phyloP scores from a whole-genome alignment of 2,113 vertebrate genomes.

The Leucosticte australis region DNA sequence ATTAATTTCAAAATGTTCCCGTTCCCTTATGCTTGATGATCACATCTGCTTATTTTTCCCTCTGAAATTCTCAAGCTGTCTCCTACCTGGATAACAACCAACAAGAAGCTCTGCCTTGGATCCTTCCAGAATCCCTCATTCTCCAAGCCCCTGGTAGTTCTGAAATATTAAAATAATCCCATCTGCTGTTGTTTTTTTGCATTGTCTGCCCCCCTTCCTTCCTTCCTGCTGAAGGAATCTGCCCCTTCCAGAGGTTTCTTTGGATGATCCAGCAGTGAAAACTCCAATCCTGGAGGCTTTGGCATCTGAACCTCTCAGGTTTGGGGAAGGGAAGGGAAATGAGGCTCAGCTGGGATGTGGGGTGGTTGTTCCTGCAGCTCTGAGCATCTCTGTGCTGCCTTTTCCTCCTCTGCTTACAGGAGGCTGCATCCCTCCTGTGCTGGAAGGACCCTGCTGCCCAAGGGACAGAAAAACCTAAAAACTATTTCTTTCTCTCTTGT shows the following conservation, averaged over 20 bases:
- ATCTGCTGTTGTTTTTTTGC: background rate
- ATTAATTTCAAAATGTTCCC: background rate
- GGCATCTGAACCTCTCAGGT: background rate
- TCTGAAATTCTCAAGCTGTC: background rate
- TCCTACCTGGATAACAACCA: constrained; percentile 8
- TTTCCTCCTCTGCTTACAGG: background rate
- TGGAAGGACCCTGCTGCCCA: background rate
- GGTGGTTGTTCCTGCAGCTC: background rate
- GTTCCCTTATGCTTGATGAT: background rate
- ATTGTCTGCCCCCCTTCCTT: background rate
- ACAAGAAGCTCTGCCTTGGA: background rate
- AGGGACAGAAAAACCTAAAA: background rate
- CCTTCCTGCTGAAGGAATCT: background rate
- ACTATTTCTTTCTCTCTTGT: background rate
- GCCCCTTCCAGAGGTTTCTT: background rate
- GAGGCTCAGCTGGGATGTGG: background rate
- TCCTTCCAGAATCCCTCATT: background rate
- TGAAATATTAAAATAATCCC: background rate
- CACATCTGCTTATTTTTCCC: background rate
- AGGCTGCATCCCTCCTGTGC: background rate
- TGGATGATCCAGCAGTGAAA: background rate
- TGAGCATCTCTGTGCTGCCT: background rate
- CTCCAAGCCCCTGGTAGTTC: background rate
- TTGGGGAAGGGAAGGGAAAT: background rate
- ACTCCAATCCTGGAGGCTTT: background rate